Evolutionary conservation across 2,797 vertebrate genomes (phyloP).

Genomic region (Neopelma chrysocephalum): DNA sequence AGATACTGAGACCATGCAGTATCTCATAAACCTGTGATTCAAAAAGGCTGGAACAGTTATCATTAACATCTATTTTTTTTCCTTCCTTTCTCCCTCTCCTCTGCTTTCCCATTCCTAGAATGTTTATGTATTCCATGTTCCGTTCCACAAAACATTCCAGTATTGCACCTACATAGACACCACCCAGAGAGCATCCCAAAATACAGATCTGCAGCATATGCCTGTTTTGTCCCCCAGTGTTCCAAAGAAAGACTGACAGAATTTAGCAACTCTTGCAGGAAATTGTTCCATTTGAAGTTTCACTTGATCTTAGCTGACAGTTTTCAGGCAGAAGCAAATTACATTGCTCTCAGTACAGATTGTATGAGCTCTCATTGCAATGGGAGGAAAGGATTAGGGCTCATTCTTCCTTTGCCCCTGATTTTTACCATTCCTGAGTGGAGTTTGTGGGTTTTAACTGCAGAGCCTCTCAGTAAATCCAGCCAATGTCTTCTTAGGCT

Average conservation of each 20-base stretch:
- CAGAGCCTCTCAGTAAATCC: constrained; percentile 14
- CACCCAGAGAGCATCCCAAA: not conserved
- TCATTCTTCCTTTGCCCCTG: not conserved
- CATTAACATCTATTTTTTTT: not conserved
- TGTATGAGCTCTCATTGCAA: not conserved
- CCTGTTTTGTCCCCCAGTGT: not conserved
- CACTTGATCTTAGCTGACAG: not conserved
- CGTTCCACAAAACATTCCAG: not conserved
- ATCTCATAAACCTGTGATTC: not conserved
- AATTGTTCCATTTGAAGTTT: constrained; percentile 10
- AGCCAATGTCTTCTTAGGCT: constrained; percentile 32
- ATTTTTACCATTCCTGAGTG: not conserved
- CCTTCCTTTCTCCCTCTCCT: not conserved
- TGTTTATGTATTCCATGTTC: not conserved
- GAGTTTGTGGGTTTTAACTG: not conserved
- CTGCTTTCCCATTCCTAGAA: not conserved
- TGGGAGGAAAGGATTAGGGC: not conserved
- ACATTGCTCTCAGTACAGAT: not conserved
- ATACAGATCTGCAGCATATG: not conserved
- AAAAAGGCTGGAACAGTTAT: not conserved
- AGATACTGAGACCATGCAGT: not conserved
- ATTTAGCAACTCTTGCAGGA: not conserved
- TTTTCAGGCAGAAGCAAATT: constrained; percentile 13
- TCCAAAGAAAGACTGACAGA: not conserved
- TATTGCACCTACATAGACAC: not conserved